These are phyloP conservation scores for Aramus guarauna DNA, from an alignment of 2,113 vertebrate species.

Conservation along the genomic window DNA sequence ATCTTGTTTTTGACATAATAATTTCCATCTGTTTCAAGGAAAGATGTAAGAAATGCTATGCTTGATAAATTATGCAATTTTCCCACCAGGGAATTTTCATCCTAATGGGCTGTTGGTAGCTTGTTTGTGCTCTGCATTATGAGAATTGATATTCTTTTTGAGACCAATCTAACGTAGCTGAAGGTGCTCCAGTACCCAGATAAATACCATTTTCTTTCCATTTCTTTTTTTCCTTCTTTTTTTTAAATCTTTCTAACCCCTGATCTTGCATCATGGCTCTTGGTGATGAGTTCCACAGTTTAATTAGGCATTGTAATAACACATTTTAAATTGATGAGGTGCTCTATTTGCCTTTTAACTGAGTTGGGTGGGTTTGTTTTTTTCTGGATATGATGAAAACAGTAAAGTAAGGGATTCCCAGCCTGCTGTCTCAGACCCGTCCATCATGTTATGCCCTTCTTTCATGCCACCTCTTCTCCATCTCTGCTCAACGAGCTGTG, in stretches of 20 bases:
- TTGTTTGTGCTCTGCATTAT: conserved; percentile 28
- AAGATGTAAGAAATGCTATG: neutral
- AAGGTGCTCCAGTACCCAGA: conserved; percentile 1
- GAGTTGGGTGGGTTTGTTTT: neutral
- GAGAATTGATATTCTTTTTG: conserved; percentile 12
- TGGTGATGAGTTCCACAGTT: conserved; percentile 29
- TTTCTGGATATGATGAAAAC: conserved; percentile 6
- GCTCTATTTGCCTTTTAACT: conserved; percentile 2
- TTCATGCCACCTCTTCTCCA: neutral
- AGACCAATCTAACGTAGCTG: neutral
- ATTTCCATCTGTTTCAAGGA: conserved; percentile 32
- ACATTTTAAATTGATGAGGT: conserved; percentile 21
- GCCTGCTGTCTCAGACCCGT: neutral
- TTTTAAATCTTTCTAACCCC: neutral
- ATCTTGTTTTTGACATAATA: conserved; percentile 1
- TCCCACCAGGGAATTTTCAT: conserved; percentile 19
- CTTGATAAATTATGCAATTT: conserved; percentile 53
- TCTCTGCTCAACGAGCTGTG: neutral
- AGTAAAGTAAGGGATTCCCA: neutral
- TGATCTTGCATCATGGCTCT: neutral
- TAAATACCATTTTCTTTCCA: neutral
- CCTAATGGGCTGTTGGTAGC: conserved; percentile 52
- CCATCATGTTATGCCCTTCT: neutral
- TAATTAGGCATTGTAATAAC: conserved; percentile 18
- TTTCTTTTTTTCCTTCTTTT: neutral